These are phyloP conservation scores for Tyrophagus putrescentiae DNA, from an alignment of 1,140 invertebrate genomes.

Conservation along the genomic window DNA sequence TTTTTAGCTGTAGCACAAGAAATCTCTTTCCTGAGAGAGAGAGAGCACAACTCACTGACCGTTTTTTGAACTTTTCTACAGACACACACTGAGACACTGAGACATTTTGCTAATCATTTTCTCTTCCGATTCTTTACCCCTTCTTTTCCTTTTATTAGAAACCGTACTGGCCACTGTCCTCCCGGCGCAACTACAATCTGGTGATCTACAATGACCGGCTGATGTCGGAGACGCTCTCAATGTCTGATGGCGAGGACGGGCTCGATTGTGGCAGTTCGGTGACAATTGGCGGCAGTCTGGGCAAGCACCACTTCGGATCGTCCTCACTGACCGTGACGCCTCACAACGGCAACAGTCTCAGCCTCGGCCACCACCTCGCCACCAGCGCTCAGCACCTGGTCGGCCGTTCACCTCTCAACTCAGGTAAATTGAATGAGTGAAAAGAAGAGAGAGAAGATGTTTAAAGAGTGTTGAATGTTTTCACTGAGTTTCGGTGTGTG, in stretches of 20 bases:
- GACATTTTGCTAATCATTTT: no score
- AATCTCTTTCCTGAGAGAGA: no score
- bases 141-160: constrained; percentile 4
- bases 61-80: no score
- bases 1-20: no score
- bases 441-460: no score
- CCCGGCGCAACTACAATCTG: constrained; percentile 12
- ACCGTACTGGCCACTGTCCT: constrained; percentile 4
- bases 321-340: constrained; percentile 12
- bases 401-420: constrained; percentile 16
- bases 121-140: no score
- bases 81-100: no score
- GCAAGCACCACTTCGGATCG: no score
- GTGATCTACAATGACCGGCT: constrained; percentile 22
- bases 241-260: constrained; percentile 6
- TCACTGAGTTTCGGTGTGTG: no score
- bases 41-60: no score
- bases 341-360: background rate
- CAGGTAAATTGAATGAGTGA: background rate
- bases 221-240: constrained; percentile 21
- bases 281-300: background rate
- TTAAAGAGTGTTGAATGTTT: no score
- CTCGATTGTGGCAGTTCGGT: background rate
- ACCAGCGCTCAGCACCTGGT: no score
- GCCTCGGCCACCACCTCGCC: background rate